Evolutionary conservation across 2,888 invertebrate genomes (phyloP).

Genomic region (Agonopterix arenella): DNA sequence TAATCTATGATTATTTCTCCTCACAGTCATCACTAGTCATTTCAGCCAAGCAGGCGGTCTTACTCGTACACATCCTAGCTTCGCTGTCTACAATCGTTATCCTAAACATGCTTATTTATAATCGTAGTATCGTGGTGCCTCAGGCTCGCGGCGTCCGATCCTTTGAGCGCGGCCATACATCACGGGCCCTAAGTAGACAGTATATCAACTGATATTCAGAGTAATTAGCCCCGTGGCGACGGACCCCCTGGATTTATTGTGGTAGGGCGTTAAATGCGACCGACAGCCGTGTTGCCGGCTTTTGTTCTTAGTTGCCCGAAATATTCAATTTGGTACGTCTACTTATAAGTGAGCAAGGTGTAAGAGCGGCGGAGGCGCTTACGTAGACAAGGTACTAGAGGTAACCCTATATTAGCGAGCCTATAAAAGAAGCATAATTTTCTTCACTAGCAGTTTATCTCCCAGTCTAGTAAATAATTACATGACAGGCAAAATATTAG

Average conservation of each 20-base stretch:
- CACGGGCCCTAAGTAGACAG: slow-evolving; percentile 73
- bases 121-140: slow-evolving; percentile 51
- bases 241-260: slow-evolving; percentile 72
- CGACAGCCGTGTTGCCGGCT: slow-evolving; percentile 70
- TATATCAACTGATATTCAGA: slow-evolving; percentile 70
- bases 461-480: no score
- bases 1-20: no score
- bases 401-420: no score
- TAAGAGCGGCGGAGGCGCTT: no score
- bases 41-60: no score
- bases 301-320: slow-evolving; percentile 59
- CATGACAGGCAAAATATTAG: no score
- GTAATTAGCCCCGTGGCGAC: slow-evolving; percentile 76
- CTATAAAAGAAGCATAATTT: no score
- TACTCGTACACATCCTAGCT: no score
- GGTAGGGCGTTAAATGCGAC: slow-evolving; percentile 69
- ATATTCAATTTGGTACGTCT: slow-evolving; percentile 64
- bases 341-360: not conserved
- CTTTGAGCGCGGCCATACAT: slow-evolving; percentile 70
- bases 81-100: slow-evolving; percentile 52
- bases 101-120: slow-evolving; percentile 71
- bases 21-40: no score
- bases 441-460: no score
- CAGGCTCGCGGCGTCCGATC: slow-evolving; percentile 63
- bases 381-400: no score